Conservation (phyloP, 2,888 invertebrate genomes). For the Drosophila lutescens region DNA sequence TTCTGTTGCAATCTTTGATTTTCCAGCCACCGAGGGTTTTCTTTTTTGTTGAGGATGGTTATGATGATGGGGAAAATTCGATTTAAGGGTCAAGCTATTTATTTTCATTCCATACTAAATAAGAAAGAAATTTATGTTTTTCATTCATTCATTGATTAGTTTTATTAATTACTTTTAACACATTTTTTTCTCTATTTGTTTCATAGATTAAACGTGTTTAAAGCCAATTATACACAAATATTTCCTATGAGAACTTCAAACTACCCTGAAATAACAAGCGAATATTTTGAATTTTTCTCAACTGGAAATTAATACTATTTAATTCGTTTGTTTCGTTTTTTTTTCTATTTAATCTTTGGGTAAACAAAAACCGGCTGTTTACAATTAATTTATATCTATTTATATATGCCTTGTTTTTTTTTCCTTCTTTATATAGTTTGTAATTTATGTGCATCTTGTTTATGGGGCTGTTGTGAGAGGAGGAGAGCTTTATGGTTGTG, state of each 20-base stretch:
- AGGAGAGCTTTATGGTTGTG: slow-evolving; percentile 26
- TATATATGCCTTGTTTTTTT: slow-evolving; percentile 1
- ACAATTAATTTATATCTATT: slow-evolving; percentile 19
- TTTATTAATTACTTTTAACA: background rate
- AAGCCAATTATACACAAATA: background rate
- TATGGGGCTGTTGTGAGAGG: slow-evolving; percentile 15
- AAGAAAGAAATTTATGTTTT: background rate
- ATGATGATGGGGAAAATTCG: background rate
- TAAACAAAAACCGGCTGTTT: slow-evolving; percentile 2
- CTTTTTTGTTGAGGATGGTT: background rate
- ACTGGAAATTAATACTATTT: background rate
- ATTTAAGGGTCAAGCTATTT: background rate
- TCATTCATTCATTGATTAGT: background rate
- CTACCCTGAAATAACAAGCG: background rate
- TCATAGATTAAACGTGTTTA: background rate
- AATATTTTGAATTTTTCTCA: background rate
- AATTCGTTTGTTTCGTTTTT: slow-evolving; percentile 7
- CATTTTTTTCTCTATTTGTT: background rate
- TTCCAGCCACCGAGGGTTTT: background rate
- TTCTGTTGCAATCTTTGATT: slow-evolving; percentile 5
- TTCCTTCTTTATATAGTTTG: slow-evolving; percentile 8
- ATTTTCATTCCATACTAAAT: too few species aligned
- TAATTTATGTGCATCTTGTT: slow-evolving; percentile 32
- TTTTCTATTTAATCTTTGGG: slow-evolving; percentile 7
- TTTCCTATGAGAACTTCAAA: background rate